Base-by-base conservation (phyloP, 2,888 invertebrate species). In the Fissipunctia ypsillon region DNA sequence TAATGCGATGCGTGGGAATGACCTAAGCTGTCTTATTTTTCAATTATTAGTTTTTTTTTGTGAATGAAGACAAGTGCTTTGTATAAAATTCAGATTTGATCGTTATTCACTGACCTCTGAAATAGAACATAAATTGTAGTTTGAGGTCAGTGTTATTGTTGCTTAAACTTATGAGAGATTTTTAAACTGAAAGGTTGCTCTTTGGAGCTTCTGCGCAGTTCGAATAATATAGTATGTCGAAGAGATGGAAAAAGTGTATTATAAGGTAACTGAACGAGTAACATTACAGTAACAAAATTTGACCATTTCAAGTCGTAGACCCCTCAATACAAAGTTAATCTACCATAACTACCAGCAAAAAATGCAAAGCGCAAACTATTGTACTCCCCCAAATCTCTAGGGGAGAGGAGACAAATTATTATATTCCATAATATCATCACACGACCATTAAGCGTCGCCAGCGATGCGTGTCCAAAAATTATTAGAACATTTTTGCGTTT, bases 341-440 rank as follows among this genome's bases (percentile, higher is more conserved):
- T 86, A 76, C 82, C 87, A 83, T 85, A 86, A 87, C 87, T 78
- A 88, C 88, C 80, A 85, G 86, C 87, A 90, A 80, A 90, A 91
- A 89, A 90, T 88, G 81, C 85, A 88, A 89, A 88, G 84, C 82
- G 86, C 88, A 88, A 90, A 89, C 90, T 90, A 92, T 89, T 91
- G 91, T 86, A 79, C 83, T 84, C 88, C 88, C 90, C 90, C 86
- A 69, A 83, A 87, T 79, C 78, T 76, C 81, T 69, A 88, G 91
- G 94, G 94, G 93, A 91, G 93, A 90, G 75, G 90, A 92, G 92
- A 95, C 94, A 95, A 95, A 95, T 95, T 95, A 95, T 95, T 94
- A 94, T 95, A 91, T 94, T 95, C 93, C 92, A 93, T 95, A 95
- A 95, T 92, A 93, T 95, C 95, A 95, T 95, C 94, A 93, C 94